Percentiles rank a stretch among this genome's conserved stretches.
Conservation (phyloP, 2,888 invertebrate species). For the Hyposoter didymator region DNA sequence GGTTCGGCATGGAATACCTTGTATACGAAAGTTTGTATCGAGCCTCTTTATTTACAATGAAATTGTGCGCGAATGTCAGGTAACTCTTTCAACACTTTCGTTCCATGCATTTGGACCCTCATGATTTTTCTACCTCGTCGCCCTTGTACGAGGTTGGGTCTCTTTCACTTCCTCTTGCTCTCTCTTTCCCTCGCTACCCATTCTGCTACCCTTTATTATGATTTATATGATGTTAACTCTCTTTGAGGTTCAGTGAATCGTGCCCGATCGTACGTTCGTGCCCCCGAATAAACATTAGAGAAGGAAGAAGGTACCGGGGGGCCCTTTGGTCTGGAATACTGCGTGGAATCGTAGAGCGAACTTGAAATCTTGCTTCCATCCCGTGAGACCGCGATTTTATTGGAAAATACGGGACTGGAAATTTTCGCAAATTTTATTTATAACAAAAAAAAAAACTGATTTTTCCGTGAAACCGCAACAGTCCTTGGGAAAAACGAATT, state of each 20-base stretch:
- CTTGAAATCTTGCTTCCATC: neutral
- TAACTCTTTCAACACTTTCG: slow-evolving; percentile 78
- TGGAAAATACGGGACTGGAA: neutral
- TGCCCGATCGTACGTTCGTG: slow-evolving; percentile 73
- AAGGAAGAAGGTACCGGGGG: slow-evolving; percentile 9
- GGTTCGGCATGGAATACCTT: neutral
- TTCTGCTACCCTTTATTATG: slow-evolving; percentile 81
- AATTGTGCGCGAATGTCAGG: slow-evolving; percentile 72
- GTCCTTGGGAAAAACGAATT: too few relatives aligned
- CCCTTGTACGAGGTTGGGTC: slow-evolving; percentile 56
- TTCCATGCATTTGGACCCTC: slow-evolving; percentile 63
- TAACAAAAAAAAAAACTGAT: neutral
- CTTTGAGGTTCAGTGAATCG: slow-evolving; percentile 78
- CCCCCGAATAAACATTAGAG: slow-evolving; percentile 72
- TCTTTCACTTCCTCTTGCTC: slow-evolving; percentile 6
- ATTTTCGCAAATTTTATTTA: neutral
- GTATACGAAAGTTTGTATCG: slow-evolving; percentile 11
- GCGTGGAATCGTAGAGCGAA: neutral
- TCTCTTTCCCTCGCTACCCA: slow-evolving; percentile 23
- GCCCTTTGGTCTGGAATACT: slow-evolving; percentile 2
- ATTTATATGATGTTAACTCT: slow-evolving; percentile 83
- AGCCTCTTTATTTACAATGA: slow-evolving; percentile 54
- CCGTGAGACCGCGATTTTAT: neutral
- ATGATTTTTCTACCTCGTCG: slow-evolving; percentile 79
- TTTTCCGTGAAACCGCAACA: neutral